A percentile compares a stretch with the other conserved stretches of the same genome.
These are phyloP conservation scores for Fulmarus glacialis DNA, from an alignment of 2,113 vertebrate genomes.

Conservation along the genomic window DNA sequence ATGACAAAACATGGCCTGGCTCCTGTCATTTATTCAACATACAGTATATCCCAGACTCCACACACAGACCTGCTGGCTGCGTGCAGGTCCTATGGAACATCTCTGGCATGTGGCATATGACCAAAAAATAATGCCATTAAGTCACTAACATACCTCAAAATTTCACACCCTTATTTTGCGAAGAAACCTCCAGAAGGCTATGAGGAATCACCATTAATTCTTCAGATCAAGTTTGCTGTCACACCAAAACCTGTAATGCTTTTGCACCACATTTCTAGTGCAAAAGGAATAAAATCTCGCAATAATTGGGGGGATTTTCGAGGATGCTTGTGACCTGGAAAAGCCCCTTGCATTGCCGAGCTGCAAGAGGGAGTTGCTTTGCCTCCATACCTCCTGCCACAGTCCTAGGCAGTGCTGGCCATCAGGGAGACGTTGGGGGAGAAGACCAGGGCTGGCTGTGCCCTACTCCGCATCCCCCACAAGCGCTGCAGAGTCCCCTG, in stretches of 20 bases:
- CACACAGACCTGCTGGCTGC: not conserved
- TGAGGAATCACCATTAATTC: not conserved
- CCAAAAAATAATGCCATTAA: not conserved
- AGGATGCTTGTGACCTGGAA: not conserved
- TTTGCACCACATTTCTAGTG: not conserved
- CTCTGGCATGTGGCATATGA: not conserved
- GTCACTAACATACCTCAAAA: not conserved
- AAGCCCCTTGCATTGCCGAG: not conserved
- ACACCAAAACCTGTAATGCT: not conserved
- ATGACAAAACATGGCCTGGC: not conserved
- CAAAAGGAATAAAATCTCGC: not conserved
- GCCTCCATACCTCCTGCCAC: not conserved
- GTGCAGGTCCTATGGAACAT: not conserved
- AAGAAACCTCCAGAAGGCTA: not conserved
- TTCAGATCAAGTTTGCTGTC: not conserved
- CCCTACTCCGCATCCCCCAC: rapidly evolving
- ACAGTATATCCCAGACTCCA: too few relatives aligned
- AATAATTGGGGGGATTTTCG: not conserved
- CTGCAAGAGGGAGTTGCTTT: not conserved
- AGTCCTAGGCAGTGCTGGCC: not conserved
- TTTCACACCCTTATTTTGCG: not conserved
- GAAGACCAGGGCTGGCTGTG: not conserved
- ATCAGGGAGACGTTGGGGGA: rapidly evolving
- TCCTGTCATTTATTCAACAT: not conserved
- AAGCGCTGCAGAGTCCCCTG: rapidly evolving